These are phyloP conservation scores for Oscheius myriophilus DNA, from an alignment of 2,888 invertebrate species.

Conservation along the genomic window DNA sequence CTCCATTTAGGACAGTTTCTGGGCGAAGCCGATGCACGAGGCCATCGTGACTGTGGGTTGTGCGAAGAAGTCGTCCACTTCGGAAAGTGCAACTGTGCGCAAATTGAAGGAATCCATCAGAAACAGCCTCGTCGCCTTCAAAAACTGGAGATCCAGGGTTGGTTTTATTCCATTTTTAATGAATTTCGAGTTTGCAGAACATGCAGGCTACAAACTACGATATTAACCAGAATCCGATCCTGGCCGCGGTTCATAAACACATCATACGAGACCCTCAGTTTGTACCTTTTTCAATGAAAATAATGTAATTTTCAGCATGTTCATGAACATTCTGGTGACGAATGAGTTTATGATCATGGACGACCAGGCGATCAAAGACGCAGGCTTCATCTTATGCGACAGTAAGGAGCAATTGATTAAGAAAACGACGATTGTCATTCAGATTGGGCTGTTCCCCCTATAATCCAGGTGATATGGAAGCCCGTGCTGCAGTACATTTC, in stretches of 20 bases:
- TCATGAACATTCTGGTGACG: constrained; percentile 1
- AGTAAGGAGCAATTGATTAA: not conserved
- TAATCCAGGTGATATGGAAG: constrained; percentile 21
- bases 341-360: constrained; percentile 1
- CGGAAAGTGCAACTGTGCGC: not conserved
- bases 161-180: not conserved
- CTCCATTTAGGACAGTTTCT: constrained; percentile 29
- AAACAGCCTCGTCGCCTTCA: not conserved
- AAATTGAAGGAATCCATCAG: constrained; percentile 2
- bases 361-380: not conserved
- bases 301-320: not conserved
- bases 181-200: constrained; percentile 5
- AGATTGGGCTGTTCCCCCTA: constrained; percentile 23
- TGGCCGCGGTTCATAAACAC: not conserved
- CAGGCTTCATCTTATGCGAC: no score
- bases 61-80: not conserved
- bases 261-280: not conserved
- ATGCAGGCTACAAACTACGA: not conserved
- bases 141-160: constrained; percentile 15
- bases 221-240: not conserved
- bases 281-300: not conserved
- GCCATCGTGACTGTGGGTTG: constrained; percentile 15
- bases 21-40: constrained; percentile 32
- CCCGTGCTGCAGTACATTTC: constrained; percentile 8
- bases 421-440: not conserved